phyloP scores from a whole-genome alignment of 23 tunicate genomes.

The Ciona savignyi region DNA sequence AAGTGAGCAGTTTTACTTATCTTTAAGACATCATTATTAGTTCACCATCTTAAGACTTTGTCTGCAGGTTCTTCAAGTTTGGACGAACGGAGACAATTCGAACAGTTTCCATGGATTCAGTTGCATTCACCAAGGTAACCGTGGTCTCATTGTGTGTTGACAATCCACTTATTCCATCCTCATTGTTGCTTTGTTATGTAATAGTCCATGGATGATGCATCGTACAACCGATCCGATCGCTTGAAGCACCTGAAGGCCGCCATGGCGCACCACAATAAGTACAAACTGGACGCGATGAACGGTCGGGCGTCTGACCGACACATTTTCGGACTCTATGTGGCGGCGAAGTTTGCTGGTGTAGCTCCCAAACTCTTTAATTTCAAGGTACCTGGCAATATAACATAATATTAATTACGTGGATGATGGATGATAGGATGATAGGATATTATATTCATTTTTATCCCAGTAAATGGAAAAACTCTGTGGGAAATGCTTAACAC shows the following conservation, averaged over 20 bases:
- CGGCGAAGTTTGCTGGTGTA: constrained; percentile 61
- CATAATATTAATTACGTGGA: too few relatives aligned
- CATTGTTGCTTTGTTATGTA: neutral
- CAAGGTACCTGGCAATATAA: too few relatives aligned
- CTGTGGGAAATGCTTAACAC: too few relatives aligned
- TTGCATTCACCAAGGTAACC: constrained; percentile 76
- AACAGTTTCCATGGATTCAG: constrained; percentile 72
- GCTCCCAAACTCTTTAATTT: constrained; percentile 57
- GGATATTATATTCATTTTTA: too few relatives aligned
- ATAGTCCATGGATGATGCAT: constrained; percentile 71
- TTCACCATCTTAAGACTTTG: neutral
- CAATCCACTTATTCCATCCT: too few relatives aligned
- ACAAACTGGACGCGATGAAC: constrained; percentile 91
- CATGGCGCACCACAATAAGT: constrained; percentile 45
- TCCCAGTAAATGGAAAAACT: too few relatives aligned
- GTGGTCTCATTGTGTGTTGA: too few relatives aligned
- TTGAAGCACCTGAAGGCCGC: constrained; percentile 50
- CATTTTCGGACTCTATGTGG: constrained; percentile 74
- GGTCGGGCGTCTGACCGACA: constrained; percentile 79
- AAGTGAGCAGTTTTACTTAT: neutral
- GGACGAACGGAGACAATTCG: constrained; percentile 95
- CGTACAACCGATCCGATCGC: constrained; percentile 12
- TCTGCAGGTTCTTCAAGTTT: constrained; percentile 75
- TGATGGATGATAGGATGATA: too few relatives aligned
- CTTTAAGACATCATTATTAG: neutral